Conservation (phyloP, 2,797 vertebrate species). For the Austrolebias charrua region DNA sequence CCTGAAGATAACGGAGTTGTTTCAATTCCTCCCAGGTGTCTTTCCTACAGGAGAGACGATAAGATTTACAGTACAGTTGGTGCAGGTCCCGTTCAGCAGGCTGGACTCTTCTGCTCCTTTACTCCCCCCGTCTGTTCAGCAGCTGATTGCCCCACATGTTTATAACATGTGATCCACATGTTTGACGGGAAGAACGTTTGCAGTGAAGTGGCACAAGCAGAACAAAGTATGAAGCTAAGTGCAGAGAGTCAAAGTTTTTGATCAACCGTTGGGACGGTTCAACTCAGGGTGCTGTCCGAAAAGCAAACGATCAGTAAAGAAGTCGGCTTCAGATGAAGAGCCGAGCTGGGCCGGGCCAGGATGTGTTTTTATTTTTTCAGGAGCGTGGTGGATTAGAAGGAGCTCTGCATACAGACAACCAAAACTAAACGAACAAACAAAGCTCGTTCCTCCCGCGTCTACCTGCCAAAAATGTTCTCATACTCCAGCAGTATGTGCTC, state of each 20-base stretch:
- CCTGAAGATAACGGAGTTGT: slow-evolving; percentile 5
- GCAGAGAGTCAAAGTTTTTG: slow-evolving; percentile 49
- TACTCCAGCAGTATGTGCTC: slow-evolving; percentile 93
- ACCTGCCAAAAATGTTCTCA: slow-evolving; percentile 88
- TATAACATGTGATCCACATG: background rate
- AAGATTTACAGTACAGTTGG: slow-evolving; percentile 38
- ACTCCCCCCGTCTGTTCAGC: slow-evolving; percentile 14
- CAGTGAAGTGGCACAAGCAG: slow-evolving; percentile 57
- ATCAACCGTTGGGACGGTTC: slow-evolving; percentile 27
- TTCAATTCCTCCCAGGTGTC: slow-evolving; percentile 31
- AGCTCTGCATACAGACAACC: slow-evolving; percentile 26
- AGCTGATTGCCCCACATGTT: slow-evolving; percentile 8
- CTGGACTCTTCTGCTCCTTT: slow-evolving; percentile 19
- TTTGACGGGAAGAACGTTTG: slow-evolving; percentile 39
- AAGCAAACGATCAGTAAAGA: slow-evolving; percentile 10
- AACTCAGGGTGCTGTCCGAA: slow-evolving; percentile 20
- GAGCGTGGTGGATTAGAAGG: slow-evolving; percentile 23
- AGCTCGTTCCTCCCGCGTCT: slow-evolving; percentile 46
- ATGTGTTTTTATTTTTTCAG: slow-evolving; percentile 4
- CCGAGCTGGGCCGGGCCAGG: background rate
- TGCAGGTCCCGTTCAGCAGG: slow-evolving; percentile 12
- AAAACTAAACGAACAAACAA: background rate
- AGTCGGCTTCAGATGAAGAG: slow-evolving; percentile 33
- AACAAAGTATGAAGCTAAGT: slow-evolving; percentile 39
- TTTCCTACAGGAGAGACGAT: slow-evolving; percentile 13